Evolutionary conservation across 2,797 vertebrate species (phyloP), one percentile per base, ranked within the genome.

Genomic region (Dromococcyx pavoninus): DNA sequence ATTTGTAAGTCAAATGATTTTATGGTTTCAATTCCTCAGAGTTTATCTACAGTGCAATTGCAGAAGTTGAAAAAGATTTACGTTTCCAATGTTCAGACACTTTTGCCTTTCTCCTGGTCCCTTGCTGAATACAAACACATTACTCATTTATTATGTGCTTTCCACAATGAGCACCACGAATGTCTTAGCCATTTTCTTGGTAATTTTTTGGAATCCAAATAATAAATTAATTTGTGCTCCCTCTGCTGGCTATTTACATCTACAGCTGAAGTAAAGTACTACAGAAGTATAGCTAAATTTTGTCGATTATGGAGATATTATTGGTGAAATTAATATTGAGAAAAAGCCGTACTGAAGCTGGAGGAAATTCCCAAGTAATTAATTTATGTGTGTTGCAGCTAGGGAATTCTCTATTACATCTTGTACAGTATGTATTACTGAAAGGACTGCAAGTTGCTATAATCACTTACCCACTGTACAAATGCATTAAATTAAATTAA

Each of bases 191-290:
- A 39, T 77, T 77, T 86, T 30, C 89, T 48, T 39, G 7, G 35
- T 8, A 60, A 81, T 25, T 65, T 87, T 88, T 54, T 56, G 4
- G 2, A 91, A 90, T 37, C 30, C 27, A 81, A 89, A 54, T 43
- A 16, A 79, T 46, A 83, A 91, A 77, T 66, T 94, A 84, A 73
- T 93, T 78, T 80, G n/a, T 94, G 91, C 90, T 91, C 93, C 95
- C 95, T 91, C 93, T 94, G 83, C 88, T 96, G 89, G 88, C 60
- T 92, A 78, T 64, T 94, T 83, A 75, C 58, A 94, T 91, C 75
- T 87, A 76, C 61, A 86, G 66, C 33, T 12, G 21, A 70, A 93
- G 43, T 35, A 74, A 83, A 84, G 43, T 39, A 41, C 53, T 88
- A 73, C 17, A 94, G 44, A 84, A 82, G 65, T 25, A 37, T 1